These are phyloP conservation scores for Scomber colias DNA, from an alignment of 2,113 vertebrate species.

Conservation along the genomic window DNA sequence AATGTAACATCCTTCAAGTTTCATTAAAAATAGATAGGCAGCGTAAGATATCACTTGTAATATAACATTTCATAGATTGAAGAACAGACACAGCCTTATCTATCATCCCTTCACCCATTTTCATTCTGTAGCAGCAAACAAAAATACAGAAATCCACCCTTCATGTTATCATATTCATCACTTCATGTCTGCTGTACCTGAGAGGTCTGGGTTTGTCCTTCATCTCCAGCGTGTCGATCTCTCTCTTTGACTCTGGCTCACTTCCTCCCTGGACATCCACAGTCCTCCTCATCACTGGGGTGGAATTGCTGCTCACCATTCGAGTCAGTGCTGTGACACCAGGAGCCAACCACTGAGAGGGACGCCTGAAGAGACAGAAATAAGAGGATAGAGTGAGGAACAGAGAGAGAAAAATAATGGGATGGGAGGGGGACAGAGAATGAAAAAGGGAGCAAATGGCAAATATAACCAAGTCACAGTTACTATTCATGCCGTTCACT, in stretches of 20 bases:
- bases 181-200: constrained; percentile 68
- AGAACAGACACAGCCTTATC: not conserved
- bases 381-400: not conserved
- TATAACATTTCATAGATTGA: constrained; percentile 1
- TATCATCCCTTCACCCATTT: not conserved
- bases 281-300: constrained; percentile 59
- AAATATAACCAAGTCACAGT: not conserved
- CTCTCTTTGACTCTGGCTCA: constrained; percentile 35
- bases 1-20: not conserved
- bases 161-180: not conserved
- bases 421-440: not conserved
- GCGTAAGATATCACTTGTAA: not conserved
- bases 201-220: constrained; percentile 76
- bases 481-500: not conserved
- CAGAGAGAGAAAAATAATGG: not conserved
- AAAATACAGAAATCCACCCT: not conserved
- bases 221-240: constrained; percentile 56
- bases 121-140: not conserved
- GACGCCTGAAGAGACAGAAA: constrained; percentile 82
- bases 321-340: constrained; percentile 83
- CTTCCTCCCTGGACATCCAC: constrained; percentile 42
- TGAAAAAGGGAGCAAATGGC: no score
- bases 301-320: constrained; percentile 73
- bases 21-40: no score
- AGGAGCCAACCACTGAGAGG: constrained; percentile 93